These are phyloP conservation scores for Deilephila porcellus DNA, from an alignment of 2,888 invertebrate species.

Conservation along the genomic window DNA sequence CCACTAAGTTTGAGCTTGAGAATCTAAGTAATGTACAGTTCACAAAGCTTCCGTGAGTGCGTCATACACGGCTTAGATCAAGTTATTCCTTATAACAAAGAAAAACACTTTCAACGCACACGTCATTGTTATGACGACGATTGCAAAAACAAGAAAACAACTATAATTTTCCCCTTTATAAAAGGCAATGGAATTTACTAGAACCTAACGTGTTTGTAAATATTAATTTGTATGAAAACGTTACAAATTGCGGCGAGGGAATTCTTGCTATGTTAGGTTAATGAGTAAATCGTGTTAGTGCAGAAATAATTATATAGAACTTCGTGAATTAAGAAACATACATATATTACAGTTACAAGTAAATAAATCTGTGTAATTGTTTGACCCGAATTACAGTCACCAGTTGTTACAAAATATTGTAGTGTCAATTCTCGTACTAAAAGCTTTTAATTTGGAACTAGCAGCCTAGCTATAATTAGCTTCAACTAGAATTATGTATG, in stretches of 20 bases:
- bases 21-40: neutral
- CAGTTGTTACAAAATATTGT: neutral
- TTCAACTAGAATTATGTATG: too few relatives aligned
- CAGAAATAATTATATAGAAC: conserved; percentile 1
- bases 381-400: neutral
- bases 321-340: neutral
- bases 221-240: conserved; percentile 11
- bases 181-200: neutral
- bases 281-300: conserved; percentile 18
- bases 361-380: neutral
- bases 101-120: neutral
- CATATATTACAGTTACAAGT: neutral
- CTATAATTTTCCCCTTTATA: neutral
- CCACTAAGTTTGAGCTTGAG: neutral
- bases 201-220: conserved; percentile 5
- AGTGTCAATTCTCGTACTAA: too few relatives aligned
- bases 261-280: conserved; percentile 10
- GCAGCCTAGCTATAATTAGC: too few relatives aligned
- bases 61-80: conserved; percentile 8
- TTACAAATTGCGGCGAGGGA: neutral
- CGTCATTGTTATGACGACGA: neutral
- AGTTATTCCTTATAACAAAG: conserved; percentile 1
- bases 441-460: too few relatives aligned
- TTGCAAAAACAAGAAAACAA: conserved; percentile 11
- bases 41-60: neutral